Evolutionary conservation across 1,140 invertebrate genomes (phyloP), one percentile per base, ranked within the genome.

Genomic region (Cotesia chilonis): DNA sequence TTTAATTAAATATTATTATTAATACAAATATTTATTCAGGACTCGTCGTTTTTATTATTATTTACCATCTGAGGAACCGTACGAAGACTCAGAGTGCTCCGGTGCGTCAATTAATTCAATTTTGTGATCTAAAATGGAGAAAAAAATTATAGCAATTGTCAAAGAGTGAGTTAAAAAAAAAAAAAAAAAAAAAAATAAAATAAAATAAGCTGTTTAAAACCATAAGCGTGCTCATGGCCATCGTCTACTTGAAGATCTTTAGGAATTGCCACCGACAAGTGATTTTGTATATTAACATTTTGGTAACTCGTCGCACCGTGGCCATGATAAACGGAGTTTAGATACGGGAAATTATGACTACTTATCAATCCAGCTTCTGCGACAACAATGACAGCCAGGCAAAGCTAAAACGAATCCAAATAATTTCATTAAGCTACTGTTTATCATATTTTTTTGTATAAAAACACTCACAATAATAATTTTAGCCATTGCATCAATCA

Each of bases 281-380:
- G 77, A 72, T 78, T 80, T 61, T 83, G 70, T 12, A 81, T 67
- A 17, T 80, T 69, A 14, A 81, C 79, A 35, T 81, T 82, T 68
- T 83, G 83, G 75, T 84, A 85, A 75, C 83, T 83, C 47, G 79
- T 82, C 35, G 84, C 82, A 52, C 82, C 82, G 28, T 81, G 78
- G 2, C 81, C 80, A 57, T 82, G 83, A 77, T 84, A 77, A 52
- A 82, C 73, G 4, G 79, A 70, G 17, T 77, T 80, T n/a, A 81
- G 81, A 74, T 81, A 76, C 12, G 83, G 83, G 71, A 83, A 81
- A 68, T 80, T 72, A 20, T 70, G 59, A 68, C 81, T 68, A 67
- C 79, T 74, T 77, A 83, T 74, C 68, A 77, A 79, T 35, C 75
- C 76, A 28, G 79, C 78, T 47, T 81, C 73, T 75, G 81, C 37